Base-by-base conservation (phyloP, 2,888 invertebrate species). In the Acrobasis repandana region DNA sequence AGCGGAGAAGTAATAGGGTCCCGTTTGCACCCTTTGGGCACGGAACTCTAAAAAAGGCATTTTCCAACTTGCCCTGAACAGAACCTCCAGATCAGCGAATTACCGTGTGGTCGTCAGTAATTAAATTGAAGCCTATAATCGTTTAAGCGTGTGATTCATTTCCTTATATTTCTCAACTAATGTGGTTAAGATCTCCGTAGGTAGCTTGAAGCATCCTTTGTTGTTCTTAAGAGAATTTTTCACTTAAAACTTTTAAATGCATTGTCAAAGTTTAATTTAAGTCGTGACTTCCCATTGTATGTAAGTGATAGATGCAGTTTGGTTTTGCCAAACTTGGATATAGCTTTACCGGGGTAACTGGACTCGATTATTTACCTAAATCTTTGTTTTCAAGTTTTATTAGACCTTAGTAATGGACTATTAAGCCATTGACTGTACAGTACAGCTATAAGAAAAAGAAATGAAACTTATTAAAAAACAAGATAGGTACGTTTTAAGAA, bases 231-330 rank as follows among this genome's bases (percentile, higher is more conserved):
- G 67, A 63, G 68, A 69, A 71, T 68, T 73, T 73, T 74, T 73
- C 71, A 71, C 71, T 70, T 73, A 62, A 71, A 67, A 69, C 66
- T 73, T 73, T 67, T 69, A 71, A 74, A 75, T 72, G 71, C 68
- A 72, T 75, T 74, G 72, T 74, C 73, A 70, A 75, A 75, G 72
- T 73, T 76, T 73, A 74, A 74, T 75, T 73, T 75, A 71, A 70
- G 64, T 69, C 68, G 71, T 63, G 66, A 66, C 61, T 63, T 57
- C 61, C 38, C 54, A 66, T 62, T 65, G 66, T 70, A 63, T 70
- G 64, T 60, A 62, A 64, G 59, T 64, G 65, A 67, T 64, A 65
- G 64, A 64, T 54, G 64, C 52, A 60, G 52, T 60, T 52, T 46
- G 16, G 34, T 11, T 34, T 34, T 10, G 46, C 15, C 9, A 54